Evolutionary conservation across 1,140 invertebrate genomes (phyloP), one percentile per base, ranked within the genome.

Genomic region (Drepana arcuata): DNA sequence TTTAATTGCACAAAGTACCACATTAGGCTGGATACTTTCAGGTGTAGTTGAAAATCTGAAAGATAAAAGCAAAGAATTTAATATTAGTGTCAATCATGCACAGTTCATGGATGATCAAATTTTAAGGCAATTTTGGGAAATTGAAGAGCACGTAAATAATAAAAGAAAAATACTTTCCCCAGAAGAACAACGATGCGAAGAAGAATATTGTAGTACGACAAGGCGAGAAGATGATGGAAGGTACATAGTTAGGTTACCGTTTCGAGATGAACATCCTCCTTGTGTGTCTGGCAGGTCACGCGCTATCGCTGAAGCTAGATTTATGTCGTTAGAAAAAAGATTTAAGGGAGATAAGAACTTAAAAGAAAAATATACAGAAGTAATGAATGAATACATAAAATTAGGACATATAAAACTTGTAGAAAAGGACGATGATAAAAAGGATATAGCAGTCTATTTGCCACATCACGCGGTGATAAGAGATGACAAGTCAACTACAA

Each of bases 371-470:
- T 46, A 46, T 27, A 27, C 1, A 9, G 21, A 46, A n/a, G 43
- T 46, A 3, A 40, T 46, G 9, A 24, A 46, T 14, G 43, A 46
- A 35, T 46, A 40, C 26, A 4, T 46, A n/a, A 13, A 40, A 2
- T 31, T 37, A 40, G 34, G 34, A 32, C 26, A 51, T 29, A 40
- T 46, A 38, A 27, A 27, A 25, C 14, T 33, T 24, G 41, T 28
- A 34, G 27, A 18, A 41, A 34, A 23, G 7, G 12, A 23, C 2
- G 25, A 14, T 12, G 30, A n/a, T 14, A 31, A 14, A 16, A 25
- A 35, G 38, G 13, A 16, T 15, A 23, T 31, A 30, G 14, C 31
- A 14, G 25, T 49, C 6, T 38, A 23, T 23, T 27, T 14, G 44
- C 36, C 43, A 14, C 43, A 46, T 13, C 43, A 39, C 24, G 34